Evolutionary conservation across 2,797 vertebrate species (phyloP).

Genomic region (Benthosema pterotum): DNA sequence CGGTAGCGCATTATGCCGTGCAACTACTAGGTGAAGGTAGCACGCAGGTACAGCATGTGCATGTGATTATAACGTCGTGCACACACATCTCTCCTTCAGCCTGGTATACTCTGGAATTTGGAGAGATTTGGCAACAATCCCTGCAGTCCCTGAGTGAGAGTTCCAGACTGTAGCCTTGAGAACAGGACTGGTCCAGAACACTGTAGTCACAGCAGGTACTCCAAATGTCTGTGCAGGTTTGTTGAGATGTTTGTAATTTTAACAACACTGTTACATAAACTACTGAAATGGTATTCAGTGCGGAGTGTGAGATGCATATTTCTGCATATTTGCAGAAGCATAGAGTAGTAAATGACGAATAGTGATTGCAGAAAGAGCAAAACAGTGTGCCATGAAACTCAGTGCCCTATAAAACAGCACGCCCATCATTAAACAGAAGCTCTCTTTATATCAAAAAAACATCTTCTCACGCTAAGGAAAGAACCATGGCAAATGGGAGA

Average conservation of each 20-base stretch:
- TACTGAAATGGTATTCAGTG: neutral
- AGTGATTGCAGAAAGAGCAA: constrained; percentile 30
- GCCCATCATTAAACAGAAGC: constrained; percentile 5
- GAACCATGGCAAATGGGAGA: constrained; percentile 45
- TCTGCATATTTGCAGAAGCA: neutral
- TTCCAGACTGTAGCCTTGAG: neutral
- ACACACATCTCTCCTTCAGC: constrained; percentile 12
- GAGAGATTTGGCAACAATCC: constrained; percentile 3
- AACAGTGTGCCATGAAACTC: neutral
- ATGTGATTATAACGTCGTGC: constrained; percentile 4
- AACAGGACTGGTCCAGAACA: neutral
- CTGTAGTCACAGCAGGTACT: neutral
- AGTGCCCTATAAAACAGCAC: neutral
- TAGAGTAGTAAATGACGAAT: no score
- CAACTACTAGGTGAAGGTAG: neutral
- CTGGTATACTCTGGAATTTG: neutral
- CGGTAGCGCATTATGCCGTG: neutral
- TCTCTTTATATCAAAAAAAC: constrained; percentile 5
- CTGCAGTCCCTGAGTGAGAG: neutral
- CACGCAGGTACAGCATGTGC: constrained; percentile 5
- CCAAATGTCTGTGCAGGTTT: neutral
- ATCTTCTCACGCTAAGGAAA: constrained; percentile 20
- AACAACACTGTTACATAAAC: neutral
- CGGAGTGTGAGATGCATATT: neutral
- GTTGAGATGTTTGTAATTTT: neutral